Percentiles rank a stretch among this genome's conserved stretches.
Conservation (phyloP, 1,140 invertebrate genomes). For the Coptotermes formosanus region DNA sequence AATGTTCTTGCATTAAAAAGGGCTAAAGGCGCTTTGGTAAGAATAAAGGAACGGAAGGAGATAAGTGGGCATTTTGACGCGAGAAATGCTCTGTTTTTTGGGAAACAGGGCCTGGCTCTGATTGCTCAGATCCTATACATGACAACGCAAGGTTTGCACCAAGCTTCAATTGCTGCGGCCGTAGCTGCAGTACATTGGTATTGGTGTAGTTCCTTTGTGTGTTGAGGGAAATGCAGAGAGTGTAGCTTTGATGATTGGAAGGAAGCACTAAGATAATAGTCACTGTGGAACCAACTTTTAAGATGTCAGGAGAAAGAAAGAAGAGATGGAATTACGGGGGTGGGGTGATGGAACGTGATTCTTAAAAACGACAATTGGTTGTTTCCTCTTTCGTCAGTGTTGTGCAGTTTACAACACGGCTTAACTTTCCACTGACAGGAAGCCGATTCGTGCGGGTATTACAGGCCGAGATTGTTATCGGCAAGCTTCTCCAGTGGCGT, state of each 20-base stretch:
- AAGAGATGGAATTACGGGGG: background rate
- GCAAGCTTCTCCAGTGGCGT: no score
- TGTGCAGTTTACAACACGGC: background rate
- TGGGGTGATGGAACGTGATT: constrained; percentile 1
- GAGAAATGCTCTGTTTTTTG: no score
- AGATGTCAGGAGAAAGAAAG: background rate
- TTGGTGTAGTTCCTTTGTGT: background rate
- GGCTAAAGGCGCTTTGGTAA: no score
- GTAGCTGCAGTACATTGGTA: no score
- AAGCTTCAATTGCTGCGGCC: no score
- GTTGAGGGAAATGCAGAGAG: background rate
- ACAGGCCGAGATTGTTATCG: background rate
- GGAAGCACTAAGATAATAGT: background rate
- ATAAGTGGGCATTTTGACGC: no score
- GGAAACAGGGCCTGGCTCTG: no score
- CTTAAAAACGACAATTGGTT: constrained; percentile 19
- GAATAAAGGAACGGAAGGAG: no score
- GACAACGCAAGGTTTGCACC: no score
- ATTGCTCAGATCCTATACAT: no score
- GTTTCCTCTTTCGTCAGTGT: background rate
- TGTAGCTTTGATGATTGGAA: background rate
- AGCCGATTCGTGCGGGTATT: background rate
- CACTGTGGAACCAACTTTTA: background rate
- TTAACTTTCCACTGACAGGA: constrained; percentile 2
- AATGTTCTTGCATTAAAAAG: no score